phyloP scores from a whole-genome alignment of 2,888 invertebrate genomes.

The Alentia gelatinosa region DNA sequence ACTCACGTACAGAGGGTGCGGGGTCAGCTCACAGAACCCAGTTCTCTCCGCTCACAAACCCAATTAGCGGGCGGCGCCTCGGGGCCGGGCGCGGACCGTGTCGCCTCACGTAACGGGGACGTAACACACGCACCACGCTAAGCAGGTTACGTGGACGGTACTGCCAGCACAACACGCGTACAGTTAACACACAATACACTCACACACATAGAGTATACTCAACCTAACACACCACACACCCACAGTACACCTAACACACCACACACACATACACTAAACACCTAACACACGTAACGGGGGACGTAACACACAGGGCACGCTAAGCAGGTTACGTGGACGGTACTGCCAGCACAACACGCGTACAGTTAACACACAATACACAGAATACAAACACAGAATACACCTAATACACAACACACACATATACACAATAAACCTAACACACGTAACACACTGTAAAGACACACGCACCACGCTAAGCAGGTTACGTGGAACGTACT shows the following conservation, averaged over 20 bases:
- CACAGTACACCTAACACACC: too few relatives aligned
- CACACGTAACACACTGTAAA: not conserved
- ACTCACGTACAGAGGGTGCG: not conserved
- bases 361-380: too few relatives aligned
- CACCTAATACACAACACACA: too few relatives aligned
- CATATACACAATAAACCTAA: too few relatives aligned
- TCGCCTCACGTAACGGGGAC: not conserved
- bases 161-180: not conserved
- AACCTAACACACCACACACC: too few relatives aligned
- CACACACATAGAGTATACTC: too few relatives aligned
- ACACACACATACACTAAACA: too few relatives aligned
- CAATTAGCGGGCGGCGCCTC: not conserved
- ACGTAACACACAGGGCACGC: not conserved
- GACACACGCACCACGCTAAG: not conserved
- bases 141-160: not conserved
- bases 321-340: not conserved
- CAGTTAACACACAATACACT: too few relatives aligned
- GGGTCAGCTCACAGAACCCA: not conserved
- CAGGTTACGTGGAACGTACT: not conserved
- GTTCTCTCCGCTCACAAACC: not conserved
- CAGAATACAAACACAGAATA: too few relatives aligned
- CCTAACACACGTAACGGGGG: not conserved
- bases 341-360: not conserved
- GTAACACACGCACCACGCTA: not conserved
- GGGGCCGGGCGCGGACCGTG: not conserved